A percentile compares a stretch with the other conserved stretches of the same genome.
Conservation (phyloP, 2,113 vertebrate species). For the Agapornis roseicollis region DNA sequence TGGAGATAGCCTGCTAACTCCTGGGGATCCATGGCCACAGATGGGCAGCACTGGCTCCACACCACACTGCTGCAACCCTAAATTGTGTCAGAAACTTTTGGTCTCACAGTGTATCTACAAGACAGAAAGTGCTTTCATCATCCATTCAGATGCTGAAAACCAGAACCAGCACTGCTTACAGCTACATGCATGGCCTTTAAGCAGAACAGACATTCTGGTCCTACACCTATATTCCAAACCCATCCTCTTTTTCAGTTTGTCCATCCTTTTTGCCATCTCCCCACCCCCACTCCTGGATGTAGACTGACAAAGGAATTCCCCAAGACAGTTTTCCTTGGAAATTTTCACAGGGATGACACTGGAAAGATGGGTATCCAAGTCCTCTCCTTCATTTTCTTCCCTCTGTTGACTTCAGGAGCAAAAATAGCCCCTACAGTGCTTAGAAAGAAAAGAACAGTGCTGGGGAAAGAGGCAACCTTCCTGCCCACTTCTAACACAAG, state of each 20-base stretch:
- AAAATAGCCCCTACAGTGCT: background rate
- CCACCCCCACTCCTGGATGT: background rate
- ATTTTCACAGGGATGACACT: background rate
- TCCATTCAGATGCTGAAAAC: background rate
- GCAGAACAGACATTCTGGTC: background rate
- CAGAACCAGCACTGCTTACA: background rate
- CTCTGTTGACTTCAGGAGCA: background rate
- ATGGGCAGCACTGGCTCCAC: rapidly evolving
- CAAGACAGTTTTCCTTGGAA: background rate
- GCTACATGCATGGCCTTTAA: background rate
- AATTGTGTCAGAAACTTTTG: background rate
- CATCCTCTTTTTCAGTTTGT: background rate
- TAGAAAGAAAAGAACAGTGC: background rate
- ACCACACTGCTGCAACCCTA: background rate
- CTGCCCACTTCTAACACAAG: background rate
- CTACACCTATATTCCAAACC: background rate
- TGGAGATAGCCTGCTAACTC: background rate
- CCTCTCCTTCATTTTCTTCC: background rate
- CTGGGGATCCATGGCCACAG: background rate
- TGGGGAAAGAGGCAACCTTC: background rate
- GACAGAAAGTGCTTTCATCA: background rate
- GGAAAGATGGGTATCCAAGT: background rate
- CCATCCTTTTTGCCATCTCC: background rate
- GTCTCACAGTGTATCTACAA: background rate
- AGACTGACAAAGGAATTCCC: background rate